Evolutionary conservation across 2,797 vertebrate genomes (phyloP), one percentile per base, ranked within the genome.

Genomic region (Austrolebias charrua): DNA sequence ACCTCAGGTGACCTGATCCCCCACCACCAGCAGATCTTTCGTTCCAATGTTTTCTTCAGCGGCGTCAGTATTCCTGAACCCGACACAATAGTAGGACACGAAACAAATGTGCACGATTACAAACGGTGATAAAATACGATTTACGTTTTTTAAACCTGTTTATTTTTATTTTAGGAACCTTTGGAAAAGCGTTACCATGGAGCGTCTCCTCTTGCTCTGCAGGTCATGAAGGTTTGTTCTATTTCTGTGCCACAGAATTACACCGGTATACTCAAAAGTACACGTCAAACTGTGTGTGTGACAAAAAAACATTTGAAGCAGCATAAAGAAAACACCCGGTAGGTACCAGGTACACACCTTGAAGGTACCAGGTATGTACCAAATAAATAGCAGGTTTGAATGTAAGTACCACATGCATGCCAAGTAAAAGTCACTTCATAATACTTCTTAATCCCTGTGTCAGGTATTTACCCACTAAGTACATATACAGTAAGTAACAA

Each of bases 41-140:
- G 77, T 69, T 95, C 93, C 70, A 96, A 96, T 52, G 90, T 93
- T 29, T 95, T 94, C 91, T 96, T 96, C 82, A 94, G 82, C 5
- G 94, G 94, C 69, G 92, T 95, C 88, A 95, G 90, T 66, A 94
- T 96, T 75, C 95, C 95, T 13, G 95, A 96, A 64, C 93, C 93
- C 0, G 93, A 94, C 74, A 93, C 92, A 0, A 94, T 81, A 85
- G 94, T 94, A 86, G 1, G 16, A 47, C 11, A 47, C 5, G 8
- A 11, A 43, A 55, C 15, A 9, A 24, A 40, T 11, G 2, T 15
- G 38, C 16, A 49, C 24, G 1, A 38, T 46, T 8, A 10, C 5
- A 45, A 19, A 63, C 1, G 28, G 1, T 3, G 24, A 40, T 28
- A 15, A 49, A 10, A 47, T 43, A 9, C 47, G 4, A 15, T 42